Evolutionary conservation across 2,888 invertebrate genomes (phyloP).

Genomic region (Leucoptera coffeella): DNA sequence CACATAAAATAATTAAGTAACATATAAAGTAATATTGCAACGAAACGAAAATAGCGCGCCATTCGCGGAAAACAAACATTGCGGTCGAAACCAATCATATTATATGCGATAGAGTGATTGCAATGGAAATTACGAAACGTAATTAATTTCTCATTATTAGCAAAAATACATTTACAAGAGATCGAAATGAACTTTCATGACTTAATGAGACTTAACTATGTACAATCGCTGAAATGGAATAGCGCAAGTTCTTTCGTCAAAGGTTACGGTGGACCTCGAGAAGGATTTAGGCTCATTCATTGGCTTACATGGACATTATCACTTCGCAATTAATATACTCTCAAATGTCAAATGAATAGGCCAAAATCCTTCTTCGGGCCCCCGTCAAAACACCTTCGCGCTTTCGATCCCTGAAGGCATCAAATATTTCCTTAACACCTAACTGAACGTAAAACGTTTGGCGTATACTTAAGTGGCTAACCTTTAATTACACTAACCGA

Average conservation of each 20-base stretch:
- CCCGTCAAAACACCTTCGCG: slow-evolving; percentile 14
- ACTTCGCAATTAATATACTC: too few species aligned
- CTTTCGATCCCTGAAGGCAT: slow-evolving; percentile 44
- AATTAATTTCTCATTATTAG: slow-evolving; percentile 12
- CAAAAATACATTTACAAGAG: slow-evolving; percentile 53
- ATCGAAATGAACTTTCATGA: slow-evolving; percentile 49
- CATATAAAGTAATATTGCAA: slow-evolving; percentile 40
- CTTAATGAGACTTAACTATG: slow-evolving; percentile 47
- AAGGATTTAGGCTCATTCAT: too few species aligned
- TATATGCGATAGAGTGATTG: slow-evolving; percentile 14
- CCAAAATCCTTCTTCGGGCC: too few species aligned
- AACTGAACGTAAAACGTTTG: slow-evolving; percentile 52
- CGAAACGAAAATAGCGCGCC: slow-evolving; percentile 22
- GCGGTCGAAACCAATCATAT: slow-evolving; percentile 8
- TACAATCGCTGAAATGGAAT: slow-evolving; percentile 52
- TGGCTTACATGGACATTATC: too few species aligned
- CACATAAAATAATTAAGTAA: slow-evolving; percentile 41
- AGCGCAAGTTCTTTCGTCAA: too few species aligned
- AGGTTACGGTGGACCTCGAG: too few species aligned
- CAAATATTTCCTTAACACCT: slow-evolving; percentile 47
- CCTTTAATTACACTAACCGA: slow-evolving; percentile 50
- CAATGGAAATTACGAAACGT: slow-evolving; percentile 13
- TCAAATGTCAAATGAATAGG: too few species aligned
- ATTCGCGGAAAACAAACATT: slow-evolving; percentile 3
- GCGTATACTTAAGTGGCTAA: slow-evolving; percentile 52